phyloP scores from a whole-genome alignment of 2,888 invertebrate genomes.

The Rhorus exstirpatorius region DNA sequence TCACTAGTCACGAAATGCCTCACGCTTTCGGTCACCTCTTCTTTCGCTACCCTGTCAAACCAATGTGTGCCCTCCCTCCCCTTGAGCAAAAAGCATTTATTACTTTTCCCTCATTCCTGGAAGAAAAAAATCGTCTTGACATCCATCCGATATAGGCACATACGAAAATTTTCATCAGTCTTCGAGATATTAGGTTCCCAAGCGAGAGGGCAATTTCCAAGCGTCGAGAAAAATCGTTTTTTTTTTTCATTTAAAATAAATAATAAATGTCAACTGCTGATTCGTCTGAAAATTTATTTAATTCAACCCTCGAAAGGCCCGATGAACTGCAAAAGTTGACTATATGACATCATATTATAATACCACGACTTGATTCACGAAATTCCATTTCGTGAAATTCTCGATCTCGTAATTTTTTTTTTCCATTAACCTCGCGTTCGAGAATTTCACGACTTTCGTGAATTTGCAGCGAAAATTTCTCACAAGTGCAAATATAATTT shows the following conservation, averaged over 20 bases:
- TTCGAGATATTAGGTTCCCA: background rate
- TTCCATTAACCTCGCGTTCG: background rate
- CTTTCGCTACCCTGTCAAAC: constrained; percentile 12
- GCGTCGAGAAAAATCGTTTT: background rate
- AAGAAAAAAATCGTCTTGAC: constrained; percentile 38
- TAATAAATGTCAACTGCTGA: no score
- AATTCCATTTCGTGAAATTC: background rate
- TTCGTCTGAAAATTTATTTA: background rate
- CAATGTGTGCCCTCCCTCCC: constrained; percentile 11
- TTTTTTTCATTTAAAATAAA: no score
- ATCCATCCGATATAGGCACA: background rate
- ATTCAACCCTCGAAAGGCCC: background rate
- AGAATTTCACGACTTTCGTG: constrained; percentile 5
- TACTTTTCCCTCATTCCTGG: constrained; percentile 38
- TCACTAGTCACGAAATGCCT: constrained; percentile 71
- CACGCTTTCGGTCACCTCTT: constrained; percentile 44
- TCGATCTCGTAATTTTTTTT: background rate
- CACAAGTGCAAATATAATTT: constrained; percentile 3
- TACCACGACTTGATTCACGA: background rate
- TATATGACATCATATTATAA: background rate
- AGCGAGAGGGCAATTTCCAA: background rate
- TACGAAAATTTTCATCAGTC: constrained; percentile 24
- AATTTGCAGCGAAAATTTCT: constrained; percentile 5
- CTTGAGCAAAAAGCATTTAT: constrained; percentile 40
- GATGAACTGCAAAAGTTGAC: constrained; percentile 22